Conservation (phyloP, 2,113 vertebrate genomes). For the Grammomys dolichurus region DNA sequence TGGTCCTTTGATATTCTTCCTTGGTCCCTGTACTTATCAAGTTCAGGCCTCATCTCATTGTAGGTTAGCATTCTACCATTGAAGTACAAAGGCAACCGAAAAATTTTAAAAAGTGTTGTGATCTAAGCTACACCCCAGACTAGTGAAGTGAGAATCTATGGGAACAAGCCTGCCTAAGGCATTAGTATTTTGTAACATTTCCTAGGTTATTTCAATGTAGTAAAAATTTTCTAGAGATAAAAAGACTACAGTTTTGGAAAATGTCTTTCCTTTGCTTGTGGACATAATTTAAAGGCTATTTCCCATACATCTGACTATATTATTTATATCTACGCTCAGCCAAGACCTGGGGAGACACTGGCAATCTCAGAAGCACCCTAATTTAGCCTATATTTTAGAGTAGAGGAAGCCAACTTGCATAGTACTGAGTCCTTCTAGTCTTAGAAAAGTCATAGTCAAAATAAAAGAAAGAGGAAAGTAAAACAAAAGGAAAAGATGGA, state of each 20-base stretch:
- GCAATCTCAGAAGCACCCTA: neutral
- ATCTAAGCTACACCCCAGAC: neutral
- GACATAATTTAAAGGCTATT: neutral
- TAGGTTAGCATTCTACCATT: neutral
- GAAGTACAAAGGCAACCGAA: neutral
- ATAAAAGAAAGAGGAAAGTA: neutral
- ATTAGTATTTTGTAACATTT: neutral
- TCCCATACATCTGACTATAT: neutral
- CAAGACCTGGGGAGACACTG: neutral
- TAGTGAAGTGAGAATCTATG: constrained; percentile 29
- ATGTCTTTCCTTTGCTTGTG: neutral
- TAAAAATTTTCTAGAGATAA: neutral
- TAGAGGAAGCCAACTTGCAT: neutral
- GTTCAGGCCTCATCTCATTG: neutral
- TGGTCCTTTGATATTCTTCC: neutral
- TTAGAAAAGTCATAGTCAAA: neutral
- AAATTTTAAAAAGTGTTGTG: constrained; percentile 4
- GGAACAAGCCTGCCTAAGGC: neutral
- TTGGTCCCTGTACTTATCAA: neutral
- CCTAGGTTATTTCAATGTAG: neutral
- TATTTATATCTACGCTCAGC: neutral
- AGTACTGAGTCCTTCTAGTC: neutral
- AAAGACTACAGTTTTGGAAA: neutral
- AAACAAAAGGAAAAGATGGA: no score
- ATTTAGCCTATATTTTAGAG: neutral